Evolutionary conservation across 2,888 invertebrate species (phyloP).

Genomic region (Oscheius sp.): DNA sequence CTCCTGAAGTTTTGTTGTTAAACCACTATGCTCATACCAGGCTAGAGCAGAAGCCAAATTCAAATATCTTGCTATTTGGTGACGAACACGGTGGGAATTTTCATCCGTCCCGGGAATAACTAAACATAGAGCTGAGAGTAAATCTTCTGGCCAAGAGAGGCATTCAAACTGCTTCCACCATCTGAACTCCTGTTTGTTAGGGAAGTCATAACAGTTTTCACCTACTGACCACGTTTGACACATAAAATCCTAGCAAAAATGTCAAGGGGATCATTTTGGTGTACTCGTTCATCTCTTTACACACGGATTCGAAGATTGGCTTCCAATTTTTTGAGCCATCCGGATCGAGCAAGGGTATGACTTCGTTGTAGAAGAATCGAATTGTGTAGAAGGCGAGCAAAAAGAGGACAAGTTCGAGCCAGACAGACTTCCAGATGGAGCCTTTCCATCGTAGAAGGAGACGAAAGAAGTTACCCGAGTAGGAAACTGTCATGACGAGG

Average conservation of each 20-base stretch:
- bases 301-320: conserved; percentile 40
- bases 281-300: conserved; percentile 59
- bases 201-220: background rate
- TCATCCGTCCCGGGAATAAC: conserved; percentile 48
- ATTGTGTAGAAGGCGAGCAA: conserved; percentile 55
- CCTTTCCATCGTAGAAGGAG: conserved; percentile 64
- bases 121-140: conserved; percentile 55
- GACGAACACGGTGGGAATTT: conserved; percentile 44
- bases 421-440: conserved; percentile 61
- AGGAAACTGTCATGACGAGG: conserved; percentile 60
- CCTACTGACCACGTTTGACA: conserved; percentile 63
- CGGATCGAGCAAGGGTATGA: conserved; percentile 49
- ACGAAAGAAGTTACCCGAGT: conserved; percentile 60
- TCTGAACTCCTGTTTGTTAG: conserved; percentile 31
- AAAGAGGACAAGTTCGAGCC: conserved; percentile 55
- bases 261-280: conserved; percentile 62
- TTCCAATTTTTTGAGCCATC: conserved; percentile 39
- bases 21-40: conserved; percentile 39
- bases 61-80: conserved; percentile 63
- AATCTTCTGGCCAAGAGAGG: conserved; percentile 61
- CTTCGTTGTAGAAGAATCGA: conserved; percentile 48
- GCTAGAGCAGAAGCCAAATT: conserved; percentile 61
- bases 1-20: conserved; percentile 39
- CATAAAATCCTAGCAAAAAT: conserved; percentile 66
- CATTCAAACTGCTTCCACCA: conserved; percentile 65